These are phyloP conservation scores for Parochlus steinenii DNA, from an alignment of 2,888 invertebrate genomes.

Conservation along the genomic window DNA sequence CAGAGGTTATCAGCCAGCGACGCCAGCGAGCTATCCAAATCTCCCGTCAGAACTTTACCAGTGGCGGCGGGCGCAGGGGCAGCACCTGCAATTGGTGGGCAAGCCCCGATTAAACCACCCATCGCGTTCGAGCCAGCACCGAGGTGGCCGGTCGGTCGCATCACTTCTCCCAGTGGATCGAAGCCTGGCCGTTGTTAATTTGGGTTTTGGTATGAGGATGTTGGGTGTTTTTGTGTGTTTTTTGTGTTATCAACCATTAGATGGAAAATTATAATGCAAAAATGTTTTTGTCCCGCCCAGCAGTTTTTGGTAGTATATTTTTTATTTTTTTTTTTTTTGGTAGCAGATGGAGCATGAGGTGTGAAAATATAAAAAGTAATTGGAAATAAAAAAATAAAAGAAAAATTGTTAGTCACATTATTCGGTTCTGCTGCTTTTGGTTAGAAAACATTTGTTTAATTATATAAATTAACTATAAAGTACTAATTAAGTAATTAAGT, in stretches of 20 bases:
- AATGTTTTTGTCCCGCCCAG: too few species aligned
- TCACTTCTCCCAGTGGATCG: slow-evolving; percentile 56
- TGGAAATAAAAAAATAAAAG: slow-evolving; percentile 2
- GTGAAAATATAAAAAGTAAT: not conserved
- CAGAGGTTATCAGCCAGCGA: slow-evolving; percentile 84
- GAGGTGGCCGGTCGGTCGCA: slow-evolving; percentile 37
- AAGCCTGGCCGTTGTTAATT: slow-evolving; percentile 33
- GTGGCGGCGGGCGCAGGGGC: slow-evolving; percentile 28
- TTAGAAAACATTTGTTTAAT: slow-evolving; percentile 5
- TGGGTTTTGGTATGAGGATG: slow-evolving; percentile 3
- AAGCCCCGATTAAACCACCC: slow-evolving; percentile 20
- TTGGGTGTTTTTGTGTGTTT: slow-evolving; percentile 5
- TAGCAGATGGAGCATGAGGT: not conserved
- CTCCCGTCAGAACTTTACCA: slow-evolving; percentile 73
- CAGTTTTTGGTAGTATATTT: too few species aligned
- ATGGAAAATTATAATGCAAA: too few species aligned
- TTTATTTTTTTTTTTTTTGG: not conserved
- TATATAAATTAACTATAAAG: too few species aligned
- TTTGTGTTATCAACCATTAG: too few species aligned
- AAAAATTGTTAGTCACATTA: slow-evolving; percentile 11
- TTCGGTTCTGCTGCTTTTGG: not conserved
- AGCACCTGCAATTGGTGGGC: slow-evolving; percentile 17
- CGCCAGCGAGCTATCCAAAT: slow-evolving; percentile 85
- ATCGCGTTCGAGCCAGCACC: slow-evolving; percentile 17
- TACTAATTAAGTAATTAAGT: too few species aligned